phyloP scores from a whole-genome alignment of 53 echinoderm and acorn worm species.

The Astropecten irregularis region DNA sequence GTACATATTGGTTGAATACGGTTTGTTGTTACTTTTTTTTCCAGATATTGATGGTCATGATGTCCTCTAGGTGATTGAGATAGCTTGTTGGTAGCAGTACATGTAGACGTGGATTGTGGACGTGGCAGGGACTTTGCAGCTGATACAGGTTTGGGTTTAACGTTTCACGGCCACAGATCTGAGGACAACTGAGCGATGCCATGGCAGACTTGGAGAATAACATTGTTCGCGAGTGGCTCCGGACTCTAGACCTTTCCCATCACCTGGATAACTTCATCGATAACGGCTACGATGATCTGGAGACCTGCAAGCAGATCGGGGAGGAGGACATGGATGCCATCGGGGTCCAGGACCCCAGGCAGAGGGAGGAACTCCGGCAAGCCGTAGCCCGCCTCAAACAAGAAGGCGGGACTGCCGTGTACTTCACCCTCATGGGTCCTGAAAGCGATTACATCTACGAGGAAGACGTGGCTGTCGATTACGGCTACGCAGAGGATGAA shows the following conservation, averaged over 20 bases:
- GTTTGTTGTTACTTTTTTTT: no score
- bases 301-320: slow-evolving; percentile 99
- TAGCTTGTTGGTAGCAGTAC: no score
- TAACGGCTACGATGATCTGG: slow-evolving; percentile 97
- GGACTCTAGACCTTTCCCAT: slow-evolving; percentile 82
- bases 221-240: slow-evolving; percentile 96
- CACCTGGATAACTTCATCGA: slow-evolving; percentile 86
- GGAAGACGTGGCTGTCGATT: slow-evolving; percentile 38
- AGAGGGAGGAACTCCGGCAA: slow-evolving; percentile 85
- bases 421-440: slow-evolving; percentile 87
- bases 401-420: slow-evolving; percentile 98
- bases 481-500: slow-evolving; percentile 42
- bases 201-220: slow-evolving; percentile 63
- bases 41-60: no score
- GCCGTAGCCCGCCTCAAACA: slow-evolving; percentile 86
- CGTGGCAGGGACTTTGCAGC: no score
- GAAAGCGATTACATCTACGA: slow-evolving; percentile 38
- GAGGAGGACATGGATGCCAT: slow-evolving; percentile 97
- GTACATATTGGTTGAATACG: no score
- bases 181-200: neutral
- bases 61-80: no score
- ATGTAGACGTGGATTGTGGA: no score
- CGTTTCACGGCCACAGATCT: no score
- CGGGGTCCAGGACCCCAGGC: slow-evolving; percentile 74
- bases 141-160: no score